Percentiles rank a stretch among this genome's conserved stretches.
phyloP scores from a whole-genome alignment of 2,797 vertebrate genomes.

The Fistularia tabacaria region DNA sequence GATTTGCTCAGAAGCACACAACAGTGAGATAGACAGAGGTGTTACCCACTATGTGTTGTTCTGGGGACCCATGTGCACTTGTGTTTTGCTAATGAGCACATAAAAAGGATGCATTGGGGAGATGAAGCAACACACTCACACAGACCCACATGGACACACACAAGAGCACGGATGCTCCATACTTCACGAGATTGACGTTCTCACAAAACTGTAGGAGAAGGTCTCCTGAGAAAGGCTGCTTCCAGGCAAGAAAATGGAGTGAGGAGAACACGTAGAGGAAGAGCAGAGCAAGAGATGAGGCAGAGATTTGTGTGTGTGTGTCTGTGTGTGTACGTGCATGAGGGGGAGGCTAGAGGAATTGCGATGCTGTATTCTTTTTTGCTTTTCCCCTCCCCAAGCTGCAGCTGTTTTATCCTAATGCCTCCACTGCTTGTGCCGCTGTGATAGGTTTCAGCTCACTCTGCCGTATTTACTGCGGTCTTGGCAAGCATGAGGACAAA shows the following conservation, averaged over 20 bases:
- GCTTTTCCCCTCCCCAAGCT: conserved; percentile 21
- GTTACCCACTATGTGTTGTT: conserved; percentile 65
- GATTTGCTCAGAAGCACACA: conserved; percentile 45
- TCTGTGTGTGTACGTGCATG: background rate
- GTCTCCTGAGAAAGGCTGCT: conserved; percentile 68
- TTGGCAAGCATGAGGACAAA: conserved; percentile 66
- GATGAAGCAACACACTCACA: conserved; percentile 18
- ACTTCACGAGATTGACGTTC: conserved; percentile 57
- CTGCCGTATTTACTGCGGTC: conserved; percentile 56
- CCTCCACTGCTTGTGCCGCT: conserved; percentile 37
- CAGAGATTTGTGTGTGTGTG: conserved; percentile 8
- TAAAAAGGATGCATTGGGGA: conserved; percentile 49
- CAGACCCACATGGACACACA: conserved; percentile 13
- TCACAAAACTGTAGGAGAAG: conserved; percentile 63
- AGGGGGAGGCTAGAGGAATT: conserved; percentile 8
- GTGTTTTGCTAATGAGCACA: conserved; percentile 69
- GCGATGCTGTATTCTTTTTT: conserved; percentile 23
- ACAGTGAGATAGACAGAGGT: conserved; percentile 35
- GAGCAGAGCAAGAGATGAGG: conserved; percentile 56
- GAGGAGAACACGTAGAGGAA: conserved; percentile 33
- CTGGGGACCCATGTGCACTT: conserved; percentile 46
- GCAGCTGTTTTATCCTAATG: conserved; percentile 45
- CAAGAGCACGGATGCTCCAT: conserved; percentile 6
- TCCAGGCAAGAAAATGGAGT: conserved; percentile 61
- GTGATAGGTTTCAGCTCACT: conserved; percentile 59